These are phyloP conservation scores for Megathymus violae DNA, from an alignment of 1,140 invertebrate genomes.

Conservation along the genomic window DNA sequence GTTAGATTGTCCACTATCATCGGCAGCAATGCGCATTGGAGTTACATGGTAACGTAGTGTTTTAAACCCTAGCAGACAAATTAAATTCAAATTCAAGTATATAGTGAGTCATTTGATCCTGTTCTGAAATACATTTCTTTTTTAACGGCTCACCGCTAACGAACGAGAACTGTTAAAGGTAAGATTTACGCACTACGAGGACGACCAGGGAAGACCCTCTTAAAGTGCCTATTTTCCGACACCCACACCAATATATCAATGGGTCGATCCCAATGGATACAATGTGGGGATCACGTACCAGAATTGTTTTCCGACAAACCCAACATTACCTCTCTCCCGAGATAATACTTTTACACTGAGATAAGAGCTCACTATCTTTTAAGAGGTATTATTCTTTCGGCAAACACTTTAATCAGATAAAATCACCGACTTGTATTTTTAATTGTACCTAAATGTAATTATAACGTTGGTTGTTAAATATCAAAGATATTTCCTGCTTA, in stretches of 20 bases:
- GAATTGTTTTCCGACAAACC: conserved; percentile 68
- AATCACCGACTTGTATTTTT: too few relatives aligned
- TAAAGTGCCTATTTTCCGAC: conserved; percentile 42
- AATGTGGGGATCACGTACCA: conserved; percentile 63
- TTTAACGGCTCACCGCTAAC: conserved; percentile 13
- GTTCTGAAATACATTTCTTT: conserved; percentile 1
- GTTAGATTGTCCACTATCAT: too few relatives aligned
- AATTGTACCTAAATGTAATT: too few relatives aligned
- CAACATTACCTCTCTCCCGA: conserved; percentile 54
- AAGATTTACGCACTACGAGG: conserved; percentile 55
- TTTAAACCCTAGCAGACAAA: too few relatives aligned
- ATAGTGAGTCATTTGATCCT: too few relatives aligned
- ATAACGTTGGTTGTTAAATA: too few relatives aligned
- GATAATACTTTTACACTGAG: conserved; percentile 44
- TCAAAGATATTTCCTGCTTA: too few relatives aligned
- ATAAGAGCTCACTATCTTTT: conserved; percentile 20
- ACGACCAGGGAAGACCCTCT: conserved; percentile 44
- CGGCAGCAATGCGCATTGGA: too few relatives aligned
- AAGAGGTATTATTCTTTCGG: conserved; percentile 19
- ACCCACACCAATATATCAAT: conserved; percentile 63
- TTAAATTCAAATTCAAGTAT: too few relatives aligned
- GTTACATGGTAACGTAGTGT: too few relatives aligned
- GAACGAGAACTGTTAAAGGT: conserved; percentile 30
- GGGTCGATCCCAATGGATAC: conserved; percentile 54
- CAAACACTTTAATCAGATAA: conserved; percentile 15